Conservation (phyloP, 2,797 vertebrate species). For the Sebastes taczanowskii region DNA sequence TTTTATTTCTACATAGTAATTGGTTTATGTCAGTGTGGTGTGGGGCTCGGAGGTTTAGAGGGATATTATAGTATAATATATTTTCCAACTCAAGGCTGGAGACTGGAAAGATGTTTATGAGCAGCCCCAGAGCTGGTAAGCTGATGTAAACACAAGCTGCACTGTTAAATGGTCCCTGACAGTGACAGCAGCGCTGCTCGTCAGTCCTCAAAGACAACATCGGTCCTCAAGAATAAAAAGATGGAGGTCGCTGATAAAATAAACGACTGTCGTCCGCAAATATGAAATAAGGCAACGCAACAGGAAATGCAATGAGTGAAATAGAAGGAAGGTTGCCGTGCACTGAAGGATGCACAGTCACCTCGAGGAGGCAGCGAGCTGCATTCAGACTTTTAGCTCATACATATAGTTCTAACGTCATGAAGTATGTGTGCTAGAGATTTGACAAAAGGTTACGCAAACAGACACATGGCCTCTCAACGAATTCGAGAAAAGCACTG, state of each 20-base stretch:
- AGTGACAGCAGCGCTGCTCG: slow-evolving; percentile 12
- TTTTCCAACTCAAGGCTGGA: slow-evolving; percentile 25
- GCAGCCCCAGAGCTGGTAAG: slow-evolving; percentile 30
- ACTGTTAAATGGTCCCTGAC: slow-evolving; percentile 63
- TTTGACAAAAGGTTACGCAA: neutral
- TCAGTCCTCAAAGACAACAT: slow-evolving; percentile 40
- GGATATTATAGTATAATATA: slow-evolving; percentile 22
- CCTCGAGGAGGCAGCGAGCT: neutral
- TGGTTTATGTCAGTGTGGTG: slow-evolving; percentile 28
- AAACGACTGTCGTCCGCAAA: slow-evolving; percentile 26
- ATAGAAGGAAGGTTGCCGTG: neutral
- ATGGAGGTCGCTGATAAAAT: slow-evolving; percentile 38
- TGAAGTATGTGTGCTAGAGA: neutral
- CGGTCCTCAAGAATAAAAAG: slow-evolving; percentile 23
- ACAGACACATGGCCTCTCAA: neutral
- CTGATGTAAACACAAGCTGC: slow-evolving; percentile 40
- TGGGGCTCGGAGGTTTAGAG: slow-evolving; percentile 2
- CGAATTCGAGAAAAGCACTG: neutral
- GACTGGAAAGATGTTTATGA: slow-evolving; percentile 37
- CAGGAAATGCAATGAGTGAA: slow-evolving; percentile 7
- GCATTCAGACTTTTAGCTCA: neutral
- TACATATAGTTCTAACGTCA: neutral
- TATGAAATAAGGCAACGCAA: slow-evolving; percentile 2
- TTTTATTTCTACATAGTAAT: slow-evolving; percentile 27
- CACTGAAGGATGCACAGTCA: neutral